phyloP scores from a whole-genome alignment of 2,797 vertebrate genomes.

The Megalops cyprinoides region DNA sequence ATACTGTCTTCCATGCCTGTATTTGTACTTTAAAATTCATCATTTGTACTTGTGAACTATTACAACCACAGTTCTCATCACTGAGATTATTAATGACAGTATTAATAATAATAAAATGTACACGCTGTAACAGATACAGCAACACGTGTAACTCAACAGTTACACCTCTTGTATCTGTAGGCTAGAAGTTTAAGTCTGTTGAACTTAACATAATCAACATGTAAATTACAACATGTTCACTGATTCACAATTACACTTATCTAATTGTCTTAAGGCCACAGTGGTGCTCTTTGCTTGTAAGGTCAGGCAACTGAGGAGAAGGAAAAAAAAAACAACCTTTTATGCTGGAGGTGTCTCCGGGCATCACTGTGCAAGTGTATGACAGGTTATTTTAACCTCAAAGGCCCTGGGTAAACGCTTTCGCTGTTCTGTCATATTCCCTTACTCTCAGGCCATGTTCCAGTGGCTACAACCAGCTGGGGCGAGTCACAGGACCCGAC shows the following conservation, averaged over 20 bases:
- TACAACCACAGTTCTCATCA: too few species aligned
- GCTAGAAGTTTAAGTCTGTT: background rate
- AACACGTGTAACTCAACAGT: too few species aligned
- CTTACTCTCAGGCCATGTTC: background rate
- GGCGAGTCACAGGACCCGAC: too few species aligned
- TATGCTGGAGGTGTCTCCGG: background rate
- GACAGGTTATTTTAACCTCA: constrained; percentile 13
- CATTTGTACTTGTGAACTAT: too few species aligned
- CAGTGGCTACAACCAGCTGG: background rate
- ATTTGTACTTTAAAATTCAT: too few species aligned
- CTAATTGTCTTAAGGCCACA: background rate
- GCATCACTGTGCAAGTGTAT: background rate
- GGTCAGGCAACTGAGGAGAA: background rate
- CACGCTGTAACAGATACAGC: too few species aligned
- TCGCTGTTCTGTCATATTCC: background rate
- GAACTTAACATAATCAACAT: background rate
- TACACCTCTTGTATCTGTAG: background rate
- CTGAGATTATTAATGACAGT: too few species aligned
- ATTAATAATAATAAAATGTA: too few species aligned
- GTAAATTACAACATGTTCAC: background rate
- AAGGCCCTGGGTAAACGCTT: background rate
- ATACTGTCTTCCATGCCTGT: too few species aligned
- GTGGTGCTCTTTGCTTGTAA: background rate
- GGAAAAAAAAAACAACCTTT: background rate
- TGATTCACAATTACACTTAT: background rate